Evolutionary conservation across 2,888 invertebrate species (phyloP).

Genomic region (Dicycla oo): DNA sequence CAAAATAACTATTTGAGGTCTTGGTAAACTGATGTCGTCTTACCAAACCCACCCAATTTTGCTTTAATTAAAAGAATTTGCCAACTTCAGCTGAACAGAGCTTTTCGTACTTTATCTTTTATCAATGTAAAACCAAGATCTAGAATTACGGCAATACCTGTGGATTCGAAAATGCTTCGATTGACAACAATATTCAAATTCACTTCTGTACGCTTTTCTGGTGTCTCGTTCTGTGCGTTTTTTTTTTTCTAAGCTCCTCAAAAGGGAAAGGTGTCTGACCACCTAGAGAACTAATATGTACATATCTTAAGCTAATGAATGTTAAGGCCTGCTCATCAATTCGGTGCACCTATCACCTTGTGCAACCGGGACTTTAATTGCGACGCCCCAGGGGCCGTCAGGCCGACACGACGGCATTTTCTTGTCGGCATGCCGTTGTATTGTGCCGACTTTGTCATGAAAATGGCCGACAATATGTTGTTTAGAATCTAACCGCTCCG

Average conservation of each 20-base stretch:
- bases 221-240: neutral
- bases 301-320: constrained; percentile 65
- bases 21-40: constrained; percentile 2
- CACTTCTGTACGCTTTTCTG: neutral
- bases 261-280: constrained; percentile 18
- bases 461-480: constrained; percentile 80
- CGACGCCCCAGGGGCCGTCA: constrained; percentile 84
- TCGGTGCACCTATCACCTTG: constrained; percentile 78
- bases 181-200: neutral
- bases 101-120: neutral
- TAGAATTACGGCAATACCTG: neutral
- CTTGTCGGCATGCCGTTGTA: constrained; percentile 77
- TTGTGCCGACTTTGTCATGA: constrained; percentile 80
- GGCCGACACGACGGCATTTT: constrained; percentile 83
- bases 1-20: constrained; percentile 13
- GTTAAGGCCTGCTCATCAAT: constrained; percentile 71
- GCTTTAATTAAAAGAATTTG: neutral
- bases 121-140: neutral
- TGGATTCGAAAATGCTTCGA: neutral
- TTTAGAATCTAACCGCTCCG: constrained; percentile 70
- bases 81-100: neutral
- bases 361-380: constrained; percentile 83
- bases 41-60: neutral
- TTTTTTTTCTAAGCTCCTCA: neutral
- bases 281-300: constrained; percentile 31